Evolutionary conservation across 2,113 vertebrate genomes (phyloP).

Genomic region (Trogon surrucura): DNA sequence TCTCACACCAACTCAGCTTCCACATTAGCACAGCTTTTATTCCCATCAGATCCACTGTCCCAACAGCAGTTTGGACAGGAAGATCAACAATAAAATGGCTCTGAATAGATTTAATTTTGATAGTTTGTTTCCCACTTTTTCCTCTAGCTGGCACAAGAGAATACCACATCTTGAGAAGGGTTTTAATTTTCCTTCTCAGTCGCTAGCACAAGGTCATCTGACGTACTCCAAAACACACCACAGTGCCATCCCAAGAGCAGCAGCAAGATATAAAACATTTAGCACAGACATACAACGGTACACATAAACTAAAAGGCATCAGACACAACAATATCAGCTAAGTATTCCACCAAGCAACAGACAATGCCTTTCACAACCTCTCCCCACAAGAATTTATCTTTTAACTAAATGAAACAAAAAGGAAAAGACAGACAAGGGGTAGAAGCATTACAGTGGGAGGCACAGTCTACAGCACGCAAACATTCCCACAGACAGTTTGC

Average conservation of each 20-base stretch:
- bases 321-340: background rate
- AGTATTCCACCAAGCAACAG: background rate
- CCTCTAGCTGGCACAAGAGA: background rate
- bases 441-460: background rate
- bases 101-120: background rate
- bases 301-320: background rate
- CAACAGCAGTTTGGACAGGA: background rate
- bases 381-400: background rate
- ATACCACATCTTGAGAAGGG: background rate
- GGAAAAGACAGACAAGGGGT: background rate
- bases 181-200: background rate
- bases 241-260: background rate
- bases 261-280: background rate
- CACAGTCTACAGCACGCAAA: background rate
- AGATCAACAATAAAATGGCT: background rate
- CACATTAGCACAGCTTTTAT: background rate
- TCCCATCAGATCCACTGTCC: background rate
- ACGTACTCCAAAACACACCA: background rate
- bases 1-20: background rate
- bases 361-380: background rate
- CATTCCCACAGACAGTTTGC: background rate
- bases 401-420: background rate
- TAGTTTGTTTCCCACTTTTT: background rate
- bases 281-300: background rate
- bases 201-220: accelerated